Evolutionary conservation across 2,797 vertebrate genomes (phyloP).

Genomic region (Carapus acus): DNA sequence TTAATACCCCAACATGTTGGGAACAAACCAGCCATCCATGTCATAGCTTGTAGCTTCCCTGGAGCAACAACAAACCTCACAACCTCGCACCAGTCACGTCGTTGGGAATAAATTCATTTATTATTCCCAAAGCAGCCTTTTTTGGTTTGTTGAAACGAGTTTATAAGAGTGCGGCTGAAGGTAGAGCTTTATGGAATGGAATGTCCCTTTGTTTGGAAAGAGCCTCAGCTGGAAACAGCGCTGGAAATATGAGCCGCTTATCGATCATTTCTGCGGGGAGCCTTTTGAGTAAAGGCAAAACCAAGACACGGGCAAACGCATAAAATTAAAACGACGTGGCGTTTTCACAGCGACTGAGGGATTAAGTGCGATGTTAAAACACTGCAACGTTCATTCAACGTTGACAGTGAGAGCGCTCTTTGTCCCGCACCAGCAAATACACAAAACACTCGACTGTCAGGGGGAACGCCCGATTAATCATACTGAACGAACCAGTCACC

Average conservation of each 20-base stretch:
- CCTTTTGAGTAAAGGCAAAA: slow-evolving; percentile 64
- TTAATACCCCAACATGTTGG: slow-evolving; percentile 51
- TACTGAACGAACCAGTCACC: slow-evolving; percentile 65
- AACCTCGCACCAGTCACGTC: too few relatives aligned
- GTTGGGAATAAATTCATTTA: too few relatives aligned
- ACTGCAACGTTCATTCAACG: slow-evolving; percentile 28
- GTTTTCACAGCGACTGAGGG: background rate
- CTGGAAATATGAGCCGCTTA: slow-evolving; percentile 69
- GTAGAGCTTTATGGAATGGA: slow-evolving; percentile 60
- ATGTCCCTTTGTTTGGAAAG: slow-evolving; percentile 72
- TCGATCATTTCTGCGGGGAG: slow-evolving; percentile 69
- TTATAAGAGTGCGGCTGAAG: slow-evolving; percentile 39
- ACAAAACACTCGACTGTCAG: slow-evolving; percentile 64
- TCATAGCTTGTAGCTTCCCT: slow-evolving; percentile 40
- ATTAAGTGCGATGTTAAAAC: slow-evolving; percentile 23
- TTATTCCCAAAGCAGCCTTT: too few relatives aligned
- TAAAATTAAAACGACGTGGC: slow-evolving; percentile 21
- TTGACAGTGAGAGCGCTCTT: slow-evolving; percentile 64
- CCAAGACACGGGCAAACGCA: slow-evolving; percentile 35
- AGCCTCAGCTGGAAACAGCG: slow-evolving; percentile 64
- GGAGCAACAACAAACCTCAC: slow-evolving; percentile 66
- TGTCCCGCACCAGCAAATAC: slow-evolving; percentile 75
- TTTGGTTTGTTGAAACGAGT: too few relatives aligned
- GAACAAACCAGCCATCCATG: slow-evolving; percentile 38
- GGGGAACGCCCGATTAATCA: slow-evolving; percentile 72